A percentile compares a stretch with the other conserved stretches of the same genome.
phyloP scores from a whole-genome alignment of 2,113 vertebrate species.

The Tilapia sparmanii region DNA sequence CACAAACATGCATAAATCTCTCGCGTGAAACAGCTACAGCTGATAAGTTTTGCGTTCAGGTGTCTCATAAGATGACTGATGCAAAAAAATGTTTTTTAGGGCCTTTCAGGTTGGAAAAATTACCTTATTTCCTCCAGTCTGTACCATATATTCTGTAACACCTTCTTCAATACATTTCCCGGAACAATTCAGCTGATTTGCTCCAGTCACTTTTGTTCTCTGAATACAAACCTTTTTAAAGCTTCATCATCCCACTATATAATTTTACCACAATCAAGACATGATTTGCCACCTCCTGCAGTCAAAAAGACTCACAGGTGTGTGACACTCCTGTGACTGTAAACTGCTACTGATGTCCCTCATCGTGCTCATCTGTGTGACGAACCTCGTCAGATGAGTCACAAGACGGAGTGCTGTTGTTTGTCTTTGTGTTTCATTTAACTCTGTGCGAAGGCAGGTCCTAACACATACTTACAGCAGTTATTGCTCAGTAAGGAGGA shows the following conservation, averaged over 20 bases:
- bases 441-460: not conserved
- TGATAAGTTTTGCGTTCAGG: not conserved
- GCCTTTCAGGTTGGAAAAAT: not conserved
- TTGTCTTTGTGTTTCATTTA: not conserved
- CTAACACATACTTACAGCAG: not conserved
- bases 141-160: not conserved
- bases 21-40: not conserved
- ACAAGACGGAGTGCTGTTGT: not conserved
- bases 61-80: not conserved
- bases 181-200: not conserved
- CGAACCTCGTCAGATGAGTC: not conserved
- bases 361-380: not conserved
- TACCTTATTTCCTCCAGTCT: not conserved
- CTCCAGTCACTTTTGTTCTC: not conserved
- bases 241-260: not conserved
- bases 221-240: not conserved
- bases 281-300: constrained; percentile 17
- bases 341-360: not conserved
- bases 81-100: not conserved
- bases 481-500: not conserved
- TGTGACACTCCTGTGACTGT: not conserved
- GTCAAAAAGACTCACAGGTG: not conserved
- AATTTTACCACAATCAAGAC: not conserved
- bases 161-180: not conserved
- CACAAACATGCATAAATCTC: not conserved